Base-by-base conservation (phyloP, 1,140 invertebrate genomes). In the Tetragonula clypearis region DNA sequence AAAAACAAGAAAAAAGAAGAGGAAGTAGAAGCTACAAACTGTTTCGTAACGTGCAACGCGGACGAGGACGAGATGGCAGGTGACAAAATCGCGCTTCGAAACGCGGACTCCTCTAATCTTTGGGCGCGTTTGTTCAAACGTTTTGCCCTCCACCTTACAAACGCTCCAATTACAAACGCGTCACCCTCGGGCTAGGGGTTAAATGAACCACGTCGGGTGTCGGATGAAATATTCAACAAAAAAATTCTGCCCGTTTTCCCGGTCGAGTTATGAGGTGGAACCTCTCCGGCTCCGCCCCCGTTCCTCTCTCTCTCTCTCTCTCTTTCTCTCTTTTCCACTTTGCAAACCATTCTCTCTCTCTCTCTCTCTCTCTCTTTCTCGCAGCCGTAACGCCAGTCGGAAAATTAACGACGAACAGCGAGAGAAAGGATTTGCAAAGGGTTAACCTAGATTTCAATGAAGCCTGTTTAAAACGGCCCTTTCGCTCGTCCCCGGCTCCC, bases 401-500 rank as follows among this genome's bases (percentile, higher is more conserved):
- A 68, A 68, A 87, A 89, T 65, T 82, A 88, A 86, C 79, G 75
- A 81, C 74, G 87, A 60, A 69, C 69, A 82, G 35, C 58, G 23
- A 66, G 84, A 62, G 80, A 77, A 74, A 77, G 84, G 88, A 88
- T 88, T 89, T 79, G 84, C 87, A 79, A 84, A 86, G 80, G 81
- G 87, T 89, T 89, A 89, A 89, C 84, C 88, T 68, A 89, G 88
- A 90, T 90, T 90, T 85, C 88, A 87, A 89, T 87, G 88, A 80
- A 87, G 79, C 71, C 88, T 74, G 88, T 77, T 90, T 90, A 87
- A 90, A 87, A 82, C 88, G 55, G 73, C 79, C 85, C 82, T 85
- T 90, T 89, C 85, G 69, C 73, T 82, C n/a, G 86, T 76, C 68
- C 74, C 74, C 35, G 53, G 75, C 88, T 83, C 84, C 73, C 14